phyloP scores from a whole-genome alignment of 2,888 invertebrate genomes.

The Melieria crassipennis region DNA sequence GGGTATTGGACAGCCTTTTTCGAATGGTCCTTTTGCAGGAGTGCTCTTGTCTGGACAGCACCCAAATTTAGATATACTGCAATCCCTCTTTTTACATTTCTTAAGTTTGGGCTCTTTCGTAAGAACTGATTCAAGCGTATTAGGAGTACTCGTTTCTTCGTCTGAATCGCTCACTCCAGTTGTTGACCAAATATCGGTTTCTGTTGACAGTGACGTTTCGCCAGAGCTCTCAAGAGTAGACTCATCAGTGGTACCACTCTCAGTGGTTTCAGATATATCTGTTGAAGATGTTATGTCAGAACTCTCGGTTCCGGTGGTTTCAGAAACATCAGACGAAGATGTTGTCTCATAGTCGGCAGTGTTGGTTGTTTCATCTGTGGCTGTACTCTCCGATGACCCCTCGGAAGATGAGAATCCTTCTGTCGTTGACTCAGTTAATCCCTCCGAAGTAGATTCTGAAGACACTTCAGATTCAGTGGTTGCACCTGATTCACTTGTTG shows the following conservation, averaged over 20 bases:
- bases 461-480: slow-evolving; percentile 29
- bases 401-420: slow-evolving; percentile 11
- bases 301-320: slow-evolving; percentile 17
- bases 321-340: slow-evolving; percentile 28
- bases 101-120: slow-evolving; percentile 66
- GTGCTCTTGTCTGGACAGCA: slow-evolving; percentile 87
- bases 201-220: slow-evolving; percentile 50
- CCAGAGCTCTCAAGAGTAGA: slow-evolving; percentile 43
- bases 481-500: slow-evolving; percentile 8
- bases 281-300: slow-evolving; percentile 20
- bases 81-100: slow-evolving; percentile 72
- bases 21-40: slow-evolving; percentile 83
- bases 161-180: slow-evolving; percentile 48
- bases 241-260: slow-evolving; percentile 16
- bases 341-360: slow-evolving; percentile 25
- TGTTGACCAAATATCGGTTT: slow-evolving; percentile 63
- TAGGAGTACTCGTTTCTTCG: slow-evolving; percentile 69
- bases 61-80: slow-evolving; percentile 75
- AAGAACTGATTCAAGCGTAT: slow-evolving; percentile 68
- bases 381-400: slow-evolving; percentile 27
- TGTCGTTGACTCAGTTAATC: slow-evolving; percentile 14
- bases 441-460: slow-evolving; percentile 32
- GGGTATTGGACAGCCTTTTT: slow-evolving; percentile 78
- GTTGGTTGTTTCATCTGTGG: slow-evolving; percentile 15
- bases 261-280: slow-evolving; percentile 30